A percentile compares a stretch with the other conserved stretches of the same genome.
phyloP scores from a whole-genome alignment of 2,797 vertebrate genomes.

The Peromyscus eremicus region DNA sequence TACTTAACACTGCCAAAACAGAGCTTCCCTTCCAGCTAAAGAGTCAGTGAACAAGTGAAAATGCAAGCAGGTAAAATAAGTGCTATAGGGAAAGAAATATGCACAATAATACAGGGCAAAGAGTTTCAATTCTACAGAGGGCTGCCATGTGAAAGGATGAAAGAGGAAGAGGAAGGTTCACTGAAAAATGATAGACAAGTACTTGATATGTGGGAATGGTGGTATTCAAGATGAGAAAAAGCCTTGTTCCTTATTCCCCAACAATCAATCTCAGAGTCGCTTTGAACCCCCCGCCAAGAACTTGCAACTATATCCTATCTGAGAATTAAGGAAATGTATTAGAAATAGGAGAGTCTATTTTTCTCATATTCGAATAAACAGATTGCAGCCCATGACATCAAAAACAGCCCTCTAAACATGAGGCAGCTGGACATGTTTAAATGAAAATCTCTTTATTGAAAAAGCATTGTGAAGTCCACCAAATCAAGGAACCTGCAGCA shows the following conservation, averaged over 20 bases:
- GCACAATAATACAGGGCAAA: not conserved
- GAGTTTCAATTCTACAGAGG: not conserved
- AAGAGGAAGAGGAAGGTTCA: not conserved
- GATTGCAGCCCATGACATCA: not conserved
- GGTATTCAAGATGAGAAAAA: not conserved
- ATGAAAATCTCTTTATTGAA: not conserved
- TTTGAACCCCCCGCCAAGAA: not conserved
- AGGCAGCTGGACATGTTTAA: not conserved
- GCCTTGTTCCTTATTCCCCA: not conserved
- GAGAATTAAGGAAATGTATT: not conserved
- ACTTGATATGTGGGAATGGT: not conserved
- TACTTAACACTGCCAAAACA: not conserved
- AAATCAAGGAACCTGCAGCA: not conserved
- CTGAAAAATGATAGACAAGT: not conserved
- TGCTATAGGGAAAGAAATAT: not conserved
- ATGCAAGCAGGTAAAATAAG: not conserved
- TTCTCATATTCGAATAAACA: not conserved
- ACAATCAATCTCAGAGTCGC: not conserved
- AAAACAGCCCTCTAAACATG: not conserved
- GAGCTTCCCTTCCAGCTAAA: not conserved
- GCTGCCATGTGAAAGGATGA: not conserved
- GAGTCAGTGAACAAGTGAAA: not conserved
- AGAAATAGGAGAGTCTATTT: not conserved
- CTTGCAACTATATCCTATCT: not conserved
- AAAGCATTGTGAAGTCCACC: not conserved